phyloP scores from a whole-genome alignment of 2,113 vertebrate species.

The Phyllostomus discolor region DNA sequence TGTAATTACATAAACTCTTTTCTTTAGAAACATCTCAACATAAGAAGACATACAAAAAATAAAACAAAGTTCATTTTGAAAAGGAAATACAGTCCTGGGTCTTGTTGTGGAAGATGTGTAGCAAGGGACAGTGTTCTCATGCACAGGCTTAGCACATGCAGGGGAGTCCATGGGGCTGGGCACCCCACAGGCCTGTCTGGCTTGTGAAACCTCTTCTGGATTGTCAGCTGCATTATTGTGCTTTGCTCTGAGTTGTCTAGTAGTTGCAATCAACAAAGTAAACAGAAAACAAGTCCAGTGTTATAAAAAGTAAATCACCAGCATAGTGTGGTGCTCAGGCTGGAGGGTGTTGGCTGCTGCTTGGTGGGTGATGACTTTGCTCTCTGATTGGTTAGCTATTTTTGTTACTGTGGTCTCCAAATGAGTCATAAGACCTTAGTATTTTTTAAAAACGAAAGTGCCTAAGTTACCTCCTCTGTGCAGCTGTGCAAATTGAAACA shows the following conservation, averaged over 20 bases:
- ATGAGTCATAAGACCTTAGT: constrained; percentile 72
- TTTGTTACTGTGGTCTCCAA: constrained; percentile 57
- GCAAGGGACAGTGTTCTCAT: constrained; percentile 77
- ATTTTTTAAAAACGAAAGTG: constrained; percentile 76
- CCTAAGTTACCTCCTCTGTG: constrained; percentile 80
- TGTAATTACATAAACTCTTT: constrained; percentile 87
- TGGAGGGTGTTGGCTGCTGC: not conserved
- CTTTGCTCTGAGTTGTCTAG: constrained; percentile 61
- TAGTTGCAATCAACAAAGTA: constrained; percentile 52
- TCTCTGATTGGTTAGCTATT: constrained; percentile 71
- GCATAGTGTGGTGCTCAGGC: not conserved
- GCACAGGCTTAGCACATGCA: constrained; percentile 72
- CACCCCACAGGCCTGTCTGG: not conserved
- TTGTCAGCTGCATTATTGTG: constrained; percentile 66
- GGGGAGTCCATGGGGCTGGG: constrained; percentile 63
- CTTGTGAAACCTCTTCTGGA: constrained; percentile 43
- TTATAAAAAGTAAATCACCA: not conserved
- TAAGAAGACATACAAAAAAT: constrained; percentile 85
- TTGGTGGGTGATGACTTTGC: constrained; percentile 56
- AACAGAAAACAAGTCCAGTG: constrained; percentile 74
- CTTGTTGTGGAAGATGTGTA: constrained; percentile 76
- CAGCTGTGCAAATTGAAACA: constrained; percentile 84
- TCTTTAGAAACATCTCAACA: constrained; percentile 85
- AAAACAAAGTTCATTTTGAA: constrained; percentile 86
- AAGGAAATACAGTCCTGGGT: constrained; percentile 80